phyloP scores from a whole-genome alignment of 1,140 invertebrate species.

The Luehdorfia chinensis region DNA sequence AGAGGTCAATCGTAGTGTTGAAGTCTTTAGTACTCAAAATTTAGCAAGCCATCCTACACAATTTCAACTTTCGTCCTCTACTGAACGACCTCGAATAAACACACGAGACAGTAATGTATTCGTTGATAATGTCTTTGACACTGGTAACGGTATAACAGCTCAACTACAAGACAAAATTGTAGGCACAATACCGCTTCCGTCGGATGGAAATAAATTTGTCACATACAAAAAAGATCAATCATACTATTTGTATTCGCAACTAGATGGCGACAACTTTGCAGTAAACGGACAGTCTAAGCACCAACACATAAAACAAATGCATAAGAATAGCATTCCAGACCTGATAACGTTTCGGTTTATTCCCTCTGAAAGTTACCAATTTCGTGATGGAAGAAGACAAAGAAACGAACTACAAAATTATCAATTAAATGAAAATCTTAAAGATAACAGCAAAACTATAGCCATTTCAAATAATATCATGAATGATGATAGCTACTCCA shows the following conservation, averaged over 20 bases:
- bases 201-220: constrained; percentile 52
- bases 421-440: constrained; percentile 32
- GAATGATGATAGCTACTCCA: not conserved
- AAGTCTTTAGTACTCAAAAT: constrained; percentile 44
- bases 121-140: constrained; percentile 33
- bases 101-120: constrained; percentile 17
- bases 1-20: constrained; percentile 23
- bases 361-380: constrained; percentile 54
- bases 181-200: constrained; percentile 57
- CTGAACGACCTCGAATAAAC: constrained; percentile 18
- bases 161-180: constrained; percentile 59
- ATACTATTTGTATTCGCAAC: constrained; percentile 53
- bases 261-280: constrained; percentile 29
- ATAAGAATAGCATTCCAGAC: constrained; percentile 28
- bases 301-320: constrained; percentile 6
- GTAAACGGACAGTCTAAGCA: not conserved
- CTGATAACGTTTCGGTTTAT: constrained; percentile 45
- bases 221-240: constrained; percentile 64
- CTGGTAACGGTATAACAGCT: constrained; percentile 52
- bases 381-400: constrained; percentile 50
- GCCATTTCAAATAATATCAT: not conserved
- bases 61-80: constrained; percentile 28
- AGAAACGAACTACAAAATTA: constrained; percentile 45
- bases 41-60: constrained; percentile 27
- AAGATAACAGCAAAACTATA: not conserved